Conservation (phyloP, 2,113 vertebrate genomes). For the Equus przewalskii region DNA sequence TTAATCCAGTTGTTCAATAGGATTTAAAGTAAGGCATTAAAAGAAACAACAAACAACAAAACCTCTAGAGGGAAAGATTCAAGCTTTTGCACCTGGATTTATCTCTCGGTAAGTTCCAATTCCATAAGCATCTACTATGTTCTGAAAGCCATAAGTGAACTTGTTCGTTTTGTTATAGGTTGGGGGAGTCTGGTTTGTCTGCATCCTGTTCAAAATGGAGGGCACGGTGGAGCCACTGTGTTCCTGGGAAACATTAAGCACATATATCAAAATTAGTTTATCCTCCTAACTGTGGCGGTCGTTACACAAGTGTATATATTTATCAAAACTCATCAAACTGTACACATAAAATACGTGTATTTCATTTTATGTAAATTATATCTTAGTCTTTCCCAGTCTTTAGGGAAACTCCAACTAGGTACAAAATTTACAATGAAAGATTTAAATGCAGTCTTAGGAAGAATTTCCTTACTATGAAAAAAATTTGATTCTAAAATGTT, state of each 20-base stretch:
- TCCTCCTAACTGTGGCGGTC: not conserved
- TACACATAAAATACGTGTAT: not conserved
- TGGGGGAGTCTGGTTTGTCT: slow-evolving; percentile 97
- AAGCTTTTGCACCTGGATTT: slow-evolving; percentile 93
- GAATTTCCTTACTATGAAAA: not conserved
- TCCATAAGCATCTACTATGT: slow-evolving; percentile 98
- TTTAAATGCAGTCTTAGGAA: not conserved
- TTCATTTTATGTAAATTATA: not conserved
- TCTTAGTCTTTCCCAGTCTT: not conserved
- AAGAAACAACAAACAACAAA: not conserved
- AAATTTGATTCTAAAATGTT: not conserved
- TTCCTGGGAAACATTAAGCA: slow-evolving; percentile 89
- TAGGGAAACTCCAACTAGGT: not conserved
- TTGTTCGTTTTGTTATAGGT: slow-evolving; percentile 99
- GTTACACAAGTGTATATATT: not conserved
- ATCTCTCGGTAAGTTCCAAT: slow-evolving; percentile 98
- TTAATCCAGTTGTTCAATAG: not conserved
- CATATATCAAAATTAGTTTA: not conserved
- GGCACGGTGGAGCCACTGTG: slow-evolving; percentile 98
- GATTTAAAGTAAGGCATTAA: not conserved
- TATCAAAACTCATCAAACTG: not conserved
- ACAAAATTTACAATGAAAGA: slow-evolving; percentile 6
- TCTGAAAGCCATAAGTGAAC: slow-evolving; percentile 98
- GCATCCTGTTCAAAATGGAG: slow-evolving; percentile 98
- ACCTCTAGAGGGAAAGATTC: not conserved